These are phyloP conservation scores for Drosophila willistoni DNA, from an alignment of 1,140 invertebrate genomes.

Conservation along the genomic window DNA sequence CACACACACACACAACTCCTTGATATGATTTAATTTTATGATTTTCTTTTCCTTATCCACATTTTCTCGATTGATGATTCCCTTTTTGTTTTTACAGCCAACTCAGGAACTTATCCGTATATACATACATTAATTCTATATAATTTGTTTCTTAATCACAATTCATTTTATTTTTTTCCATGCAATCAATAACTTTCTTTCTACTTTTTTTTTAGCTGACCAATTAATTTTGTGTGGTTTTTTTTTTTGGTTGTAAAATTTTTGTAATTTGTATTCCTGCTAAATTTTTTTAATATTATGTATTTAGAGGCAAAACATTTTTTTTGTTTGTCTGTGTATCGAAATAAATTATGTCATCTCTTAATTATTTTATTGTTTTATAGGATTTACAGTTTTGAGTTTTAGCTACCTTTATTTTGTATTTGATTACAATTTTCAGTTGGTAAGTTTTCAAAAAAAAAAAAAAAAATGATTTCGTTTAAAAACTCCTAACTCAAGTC, in stretches of 20 bases:
- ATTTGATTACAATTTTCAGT: slow-evolving; percentile 63
- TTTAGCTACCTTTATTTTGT: slow-evolving; percentile 51
- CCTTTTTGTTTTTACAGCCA: slow-evolving; percentile 54
- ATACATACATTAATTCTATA: slow-evolving; percentile 5
- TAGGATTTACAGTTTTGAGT: slow-evolving; percentile 39
- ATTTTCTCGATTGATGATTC: slow-evolving; percentile 22
- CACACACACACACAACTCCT: slow-evolving; percentile 12
- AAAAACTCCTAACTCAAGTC: neutral
- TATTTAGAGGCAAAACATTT: slow-evolving; percentile 35
- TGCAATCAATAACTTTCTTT: slow-evolving; percentile 32
- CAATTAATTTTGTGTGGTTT: slow-evolving; percentile 6
- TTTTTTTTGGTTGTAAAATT: slow-evolving; percentile 27
- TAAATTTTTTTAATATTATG: slow-evolving; percentile 13
- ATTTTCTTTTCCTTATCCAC: neutral
- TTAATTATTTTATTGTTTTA: slow-evolving; percentile 31
- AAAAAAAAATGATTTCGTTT: neutral
- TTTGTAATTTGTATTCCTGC: slow-evolving; percentile 16
- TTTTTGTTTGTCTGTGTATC: slow-evolving; percentile 19
- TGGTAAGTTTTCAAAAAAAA: slow-evolving; percentile 47
- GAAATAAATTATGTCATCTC: slow-evolving; percentile 61
- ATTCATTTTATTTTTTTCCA: slow-evolving; percentile 3
- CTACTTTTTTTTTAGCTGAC: slow-evolving; percentile 26
- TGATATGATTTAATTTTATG: slow-evolving; percentile 19
- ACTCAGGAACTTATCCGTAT: slow-evolving; percentile 60
- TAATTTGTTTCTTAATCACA: slow-evolving; percentile 5